Conservation (phyloP, 1,140 invertebrate genomes). For the Cydia amplana region DNA sequence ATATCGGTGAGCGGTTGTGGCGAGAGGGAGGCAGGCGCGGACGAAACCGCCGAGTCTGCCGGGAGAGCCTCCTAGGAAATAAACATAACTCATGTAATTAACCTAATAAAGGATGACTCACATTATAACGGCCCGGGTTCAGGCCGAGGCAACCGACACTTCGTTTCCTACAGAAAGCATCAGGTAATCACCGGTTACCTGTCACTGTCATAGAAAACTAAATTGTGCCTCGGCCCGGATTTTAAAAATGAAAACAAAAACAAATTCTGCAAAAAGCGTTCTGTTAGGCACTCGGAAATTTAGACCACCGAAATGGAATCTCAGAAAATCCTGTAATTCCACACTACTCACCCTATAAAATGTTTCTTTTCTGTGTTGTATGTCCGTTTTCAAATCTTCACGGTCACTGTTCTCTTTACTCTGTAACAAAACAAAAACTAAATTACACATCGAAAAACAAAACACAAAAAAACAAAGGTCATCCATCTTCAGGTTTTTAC, state of each 20-base stretch:
- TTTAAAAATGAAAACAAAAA: too few relatives aligned
- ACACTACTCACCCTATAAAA: slow-evolving; percentile 73
- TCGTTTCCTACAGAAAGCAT: too few relatives aligned
- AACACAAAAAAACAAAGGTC: not conserved
- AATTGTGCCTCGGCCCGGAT: too few relatives aligned
- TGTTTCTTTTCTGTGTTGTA: slow-evolving; percentile 76
- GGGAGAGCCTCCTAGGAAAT: slow-evolving; percentile 71
- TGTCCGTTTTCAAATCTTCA: slow-evolving; percentile 74
- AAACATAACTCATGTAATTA: not conserved
- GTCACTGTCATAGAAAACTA: too few relatives aligned
- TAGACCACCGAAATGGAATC: too few relatives aligned
- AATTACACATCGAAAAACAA: not conserved
- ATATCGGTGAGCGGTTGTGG: slow-evolving; percentile 78
- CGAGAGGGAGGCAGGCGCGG: slow-evolving; percentile 76
- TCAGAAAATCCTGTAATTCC: too few relatives aligned
- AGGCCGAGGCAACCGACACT: too few relatives aligned
- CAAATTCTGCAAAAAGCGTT: too few relatives aligned
- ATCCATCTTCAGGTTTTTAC: not conserved
- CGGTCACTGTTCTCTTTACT: slow-evolving; percentile 72
- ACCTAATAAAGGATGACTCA: not conserved
- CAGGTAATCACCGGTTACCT: too few relatives aligned
- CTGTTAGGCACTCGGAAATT: too few relatives aligned
- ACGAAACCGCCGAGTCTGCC: slow-evolving; percentile 77
- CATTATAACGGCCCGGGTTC: too few relatives aligned
- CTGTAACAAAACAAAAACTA: slow-evolving; percentile 61